Evolutionary conservation across 2,797 vertebrate genomes (phyloP).

Genomic region (Hydrophis major): DNA sequence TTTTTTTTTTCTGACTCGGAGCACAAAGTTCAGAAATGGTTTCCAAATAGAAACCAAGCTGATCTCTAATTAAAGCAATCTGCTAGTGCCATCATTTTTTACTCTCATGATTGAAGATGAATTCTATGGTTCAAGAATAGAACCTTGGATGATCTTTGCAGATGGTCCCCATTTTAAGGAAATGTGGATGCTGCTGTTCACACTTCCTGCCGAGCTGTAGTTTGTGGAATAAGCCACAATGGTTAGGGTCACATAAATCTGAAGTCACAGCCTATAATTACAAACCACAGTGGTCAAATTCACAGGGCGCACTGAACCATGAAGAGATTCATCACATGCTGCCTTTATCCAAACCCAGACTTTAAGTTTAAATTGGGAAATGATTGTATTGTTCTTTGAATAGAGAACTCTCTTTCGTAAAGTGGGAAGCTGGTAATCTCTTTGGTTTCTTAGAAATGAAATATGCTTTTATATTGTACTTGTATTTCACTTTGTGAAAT

Average conservation of each 20-base stretch:
- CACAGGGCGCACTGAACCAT: neutral
- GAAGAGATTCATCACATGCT: neutral
- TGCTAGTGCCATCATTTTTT: neutral
- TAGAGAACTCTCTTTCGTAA: neutral
- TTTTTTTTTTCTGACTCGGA: neutral
- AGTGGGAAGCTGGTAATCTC: neutral
- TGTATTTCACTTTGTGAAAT: neutral
- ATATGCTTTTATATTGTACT: neutral
- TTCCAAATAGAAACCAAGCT: neutral
- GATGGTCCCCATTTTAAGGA: neutral
- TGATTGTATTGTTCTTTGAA: neutral
- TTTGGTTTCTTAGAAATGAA: neutral
- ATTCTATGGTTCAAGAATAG: neutral
- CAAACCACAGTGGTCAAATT: neutral
- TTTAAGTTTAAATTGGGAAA: neutral
- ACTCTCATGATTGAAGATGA: neutral
- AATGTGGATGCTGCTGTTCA: neutral
- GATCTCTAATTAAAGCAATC: neutral
- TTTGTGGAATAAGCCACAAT: neutral
- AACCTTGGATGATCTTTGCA: neutral
- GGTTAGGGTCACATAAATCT: neutral
- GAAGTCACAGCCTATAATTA: neutral
- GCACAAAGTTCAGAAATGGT: neutral
- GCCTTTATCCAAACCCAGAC: neutral
- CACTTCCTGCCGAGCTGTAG: neutral